A percentile compares a stretch with the other conserved stretches of the same genome.
These are phyloP conservation scores for Chaetogeoica ovagalla DNA, from an alignment of 2,888 invertebrate genomes.

Conservation along the genomic window DNA sequence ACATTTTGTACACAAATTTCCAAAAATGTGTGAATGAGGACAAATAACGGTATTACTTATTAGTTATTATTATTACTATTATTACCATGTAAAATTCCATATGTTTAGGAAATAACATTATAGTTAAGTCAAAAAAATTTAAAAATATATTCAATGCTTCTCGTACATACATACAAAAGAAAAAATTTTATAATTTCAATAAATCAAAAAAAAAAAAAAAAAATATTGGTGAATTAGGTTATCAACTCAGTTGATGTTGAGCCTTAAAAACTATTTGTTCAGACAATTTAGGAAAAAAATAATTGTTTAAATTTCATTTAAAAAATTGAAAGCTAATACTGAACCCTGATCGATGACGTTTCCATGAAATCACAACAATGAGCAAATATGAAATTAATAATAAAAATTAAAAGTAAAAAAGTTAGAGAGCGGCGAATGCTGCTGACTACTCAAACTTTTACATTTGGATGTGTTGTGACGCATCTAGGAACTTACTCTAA, in stretches of 20 bases:
- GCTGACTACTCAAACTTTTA: constrained; percentile 34
- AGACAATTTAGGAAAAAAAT: constrained; percentile 43
- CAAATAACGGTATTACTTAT: neutral
- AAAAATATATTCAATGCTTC: constrained; percentile 5
- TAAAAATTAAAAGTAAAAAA: constrained; percentile 41
- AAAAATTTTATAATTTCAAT: constrained; percentile 26
- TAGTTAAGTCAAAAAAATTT: constrained; percentile 18
- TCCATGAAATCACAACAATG: constrained; percentile 53
- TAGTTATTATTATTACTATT: constrained; percentile 5
- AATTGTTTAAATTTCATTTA: constrained; percentile 39
- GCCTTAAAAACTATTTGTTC: constrained; percentile 51
- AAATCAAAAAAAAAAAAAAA: constrained; percentile 5
- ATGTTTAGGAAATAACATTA: constrained; percentile 47
- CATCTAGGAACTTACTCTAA: constrained; percentile 53
- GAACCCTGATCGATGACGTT: constrained; percentile 51
- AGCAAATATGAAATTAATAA: constrained; percentile 49
- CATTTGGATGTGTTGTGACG: constrained; percentile 49
- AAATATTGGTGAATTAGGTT: constrained; percentile 10
- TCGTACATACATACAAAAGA: constrained; percentile 23
- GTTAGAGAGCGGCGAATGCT: constrained; percentile 35
- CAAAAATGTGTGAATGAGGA: constrained; percentile 28
- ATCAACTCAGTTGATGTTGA: constrained; percentile 33
- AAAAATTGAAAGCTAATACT: constrained; percentile 49
- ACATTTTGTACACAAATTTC: constrained; percentile 29
- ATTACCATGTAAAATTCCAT: constrained; percentile 35